Conservation (phyloP, 2,888 invertebrate genomes). For the Ferrisia virgata region DNA sequence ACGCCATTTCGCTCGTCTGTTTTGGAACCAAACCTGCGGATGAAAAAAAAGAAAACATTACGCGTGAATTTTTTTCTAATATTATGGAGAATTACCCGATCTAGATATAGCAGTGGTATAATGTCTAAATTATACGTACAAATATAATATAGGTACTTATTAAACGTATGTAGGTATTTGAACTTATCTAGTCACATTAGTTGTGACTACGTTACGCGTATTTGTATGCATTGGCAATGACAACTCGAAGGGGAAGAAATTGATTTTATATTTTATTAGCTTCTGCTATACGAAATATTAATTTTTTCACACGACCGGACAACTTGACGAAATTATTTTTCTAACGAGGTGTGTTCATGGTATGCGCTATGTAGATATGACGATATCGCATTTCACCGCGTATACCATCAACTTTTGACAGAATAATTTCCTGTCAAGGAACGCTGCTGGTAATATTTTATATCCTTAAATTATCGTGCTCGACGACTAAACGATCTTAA, state of each 20-base stretch:
- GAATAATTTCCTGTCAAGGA: background rate
- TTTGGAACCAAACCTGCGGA: constrained; percentile 88
- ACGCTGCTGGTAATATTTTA: background rate
- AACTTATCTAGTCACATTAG: no score
- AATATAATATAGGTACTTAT: no score
- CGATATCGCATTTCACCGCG: background rate
- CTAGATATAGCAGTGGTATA: no score
- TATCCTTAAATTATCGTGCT: constrained; percentile 9
- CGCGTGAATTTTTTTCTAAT: background rate
- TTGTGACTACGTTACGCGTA: no score
- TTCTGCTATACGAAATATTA: no score
- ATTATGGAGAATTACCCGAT: background rate
- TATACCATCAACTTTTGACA: background rate
- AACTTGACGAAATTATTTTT: no score
- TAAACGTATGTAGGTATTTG: no score
- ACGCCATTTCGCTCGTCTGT: constrained; percentile 86
- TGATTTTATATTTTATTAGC: background rate
- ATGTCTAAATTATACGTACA: no score
- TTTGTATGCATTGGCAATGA: no score
- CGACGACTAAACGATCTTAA: background rate
- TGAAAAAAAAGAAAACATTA: constrained; percentile 33
- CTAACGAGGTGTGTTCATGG: background rate
- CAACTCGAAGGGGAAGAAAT: background rate
- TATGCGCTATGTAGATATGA: background rate
- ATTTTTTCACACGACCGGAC: background rate